Percentiles rank a stretch among this genome's conserved stretches.
phyloP scores from a whole-genome alignment of 1,140 invertebrate genomes.

The Drosophila pseudoobscura region DNA sequence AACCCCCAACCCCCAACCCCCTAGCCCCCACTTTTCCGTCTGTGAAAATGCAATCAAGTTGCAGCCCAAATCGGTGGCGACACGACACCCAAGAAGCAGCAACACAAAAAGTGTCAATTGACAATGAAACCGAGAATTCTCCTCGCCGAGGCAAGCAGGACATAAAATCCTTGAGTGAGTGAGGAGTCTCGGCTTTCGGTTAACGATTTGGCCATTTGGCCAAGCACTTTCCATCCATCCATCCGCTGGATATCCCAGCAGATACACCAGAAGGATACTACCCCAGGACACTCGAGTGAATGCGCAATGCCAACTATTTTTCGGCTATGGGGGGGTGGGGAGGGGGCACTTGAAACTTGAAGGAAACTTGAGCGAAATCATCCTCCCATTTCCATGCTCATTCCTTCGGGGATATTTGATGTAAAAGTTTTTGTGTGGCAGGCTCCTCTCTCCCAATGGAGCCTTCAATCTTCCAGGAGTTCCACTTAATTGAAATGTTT shows the following conservation, averaged over 20 bases:
- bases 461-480: slow-evolving; percentile 34
- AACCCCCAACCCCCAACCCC: too few relatives aligned
- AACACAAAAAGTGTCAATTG: slow-evolving; percentile 66
- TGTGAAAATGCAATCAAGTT: slow-evolving; percentile 61
- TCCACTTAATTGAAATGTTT: slow-evolving; percentile 21
- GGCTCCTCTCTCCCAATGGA: slow-evolving; percentile 29
- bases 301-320: slow-evolving; percentile 37
- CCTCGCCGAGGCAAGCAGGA: slow-evolving; percentile 25
- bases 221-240: slow-evolving; percentile 48
- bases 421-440: slow-evolving; percentile 24
- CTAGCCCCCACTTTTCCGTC: slow-evolving; percentile 31
- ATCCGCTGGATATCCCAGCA: too few relatives aligned
- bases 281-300: slow-evolving; percentile 4
- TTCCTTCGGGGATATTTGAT: slow-evolving; percentile 8
- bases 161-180: slow-evolving; percentile 56
- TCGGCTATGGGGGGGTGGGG: too few relatives aligned
- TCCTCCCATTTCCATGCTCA: too few relatives aligned
- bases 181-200: slow-evolving; percentile 40
- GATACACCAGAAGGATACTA: too few relatives aligned
- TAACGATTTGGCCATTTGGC: slow-evolving; percentile 61
- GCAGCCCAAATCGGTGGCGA: slow-evolving; percentile 51
- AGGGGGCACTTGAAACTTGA: neutral
- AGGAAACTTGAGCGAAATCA: too few relatives aligned
- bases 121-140: slow-evolving; percentile 57
- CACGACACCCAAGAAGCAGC: slow-evolving; percentile 43